Conservation (phyloP, 2,113 vertebrate species). For the Boleophthalmus pectinirostris region DNA sequence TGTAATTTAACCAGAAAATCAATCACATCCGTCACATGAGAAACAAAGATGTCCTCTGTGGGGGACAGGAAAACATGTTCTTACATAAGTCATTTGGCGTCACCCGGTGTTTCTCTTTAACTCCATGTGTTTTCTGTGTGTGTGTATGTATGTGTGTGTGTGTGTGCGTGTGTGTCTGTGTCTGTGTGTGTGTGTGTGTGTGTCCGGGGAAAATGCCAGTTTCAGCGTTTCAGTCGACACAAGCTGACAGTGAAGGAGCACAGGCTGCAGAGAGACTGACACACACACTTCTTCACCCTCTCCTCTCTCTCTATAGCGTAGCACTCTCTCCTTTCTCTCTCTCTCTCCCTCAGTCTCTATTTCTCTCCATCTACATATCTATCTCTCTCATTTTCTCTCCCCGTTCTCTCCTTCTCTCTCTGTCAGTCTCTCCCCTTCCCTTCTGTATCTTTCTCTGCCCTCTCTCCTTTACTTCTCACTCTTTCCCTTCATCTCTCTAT, state of each 20-base stretch:
- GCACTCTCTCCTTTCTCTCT: background rate
- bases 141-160: background rate
- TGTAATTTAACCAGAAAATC: background rate
- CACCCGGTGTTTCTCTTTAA: background rate
- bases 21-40: background rate
- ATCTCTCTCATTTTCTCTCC: background rate
- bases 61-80: background rate
- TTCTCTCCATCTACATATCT: background rate
- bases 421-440: too few relatives aligned
- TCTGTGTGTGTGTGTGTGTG: conserved; percentile 4
- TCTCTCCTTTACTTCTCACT: background rate
- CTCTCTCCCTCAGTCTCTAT: background rate
- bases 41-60: background rate
- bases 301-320: background rate
- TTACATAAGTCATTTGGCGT: conserved; percentile 3
- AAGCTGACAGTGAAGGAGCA: conserved; percentile 41
- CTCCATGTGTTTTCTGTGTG: background rate
- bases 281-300: conserved; percentile 16
- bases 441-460: background rate
- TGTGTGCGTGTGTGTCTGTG: background rate
- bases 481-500: background rate
- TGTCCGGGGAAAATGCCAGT: conserved; percentile 31
- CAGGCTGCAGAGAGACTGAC: conserved; percentile 39
- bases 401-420: background rate
- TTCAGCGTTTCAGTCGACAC: conserved; percentile 35